Conservation (phyloP, 2,113 vertebrate species). For the Prolemur simus region DNA sequence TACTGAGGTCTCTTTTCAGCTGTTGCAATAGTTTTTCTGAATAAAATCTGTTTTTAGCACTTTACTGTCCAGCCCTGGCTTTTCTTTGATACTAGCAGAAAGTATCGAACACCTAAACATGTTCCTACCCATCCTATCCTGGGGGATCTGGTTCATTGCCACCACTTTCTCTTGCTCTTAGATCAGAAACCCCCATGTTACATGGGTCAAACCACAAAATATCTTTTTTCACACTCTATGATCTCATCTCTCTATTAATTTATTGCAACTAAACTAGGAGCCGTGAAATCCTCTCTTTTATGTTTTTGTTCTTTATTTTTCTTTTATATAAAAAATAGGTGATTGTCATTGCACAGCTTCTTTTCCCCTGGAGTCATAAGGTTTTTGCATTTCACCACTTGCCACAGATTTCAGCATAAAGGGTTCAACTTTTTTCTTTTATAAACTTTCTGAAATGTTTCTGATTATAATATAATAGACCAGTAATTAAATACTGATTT, state of each 20-base stretch:
- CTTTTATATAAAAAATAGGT: not conserved
- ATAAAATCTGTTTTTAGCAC: not conserved
- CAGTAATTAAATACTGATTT: slow-evolving; percentile 68
- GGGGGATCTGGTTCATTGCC: not conserved
- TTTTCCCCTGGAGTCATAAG: not conserved
- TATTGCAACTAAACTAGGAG: not conserved
- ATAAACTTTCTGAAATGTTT: slow-evolving; percentile 62
- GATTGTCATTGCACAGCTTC: not conserved
- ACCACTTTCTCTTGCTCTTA: not conserved
- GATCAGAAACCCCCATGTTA: not conserved
- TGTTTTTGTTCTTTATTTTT: slow-evolving; percentile 1
- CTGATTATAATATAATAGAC: slow-evolving; percentile 63
- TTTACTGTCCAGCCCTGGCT: not conserved
- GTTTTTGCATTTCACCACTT: slow-evolving; percentile 47
- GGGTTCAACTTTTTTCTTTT: slow-evolving; percentile 33
- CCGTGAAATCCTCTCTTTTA: not conserved
- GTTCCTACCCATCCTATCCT: not conserved
- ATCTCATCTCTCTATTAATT: not conserved
- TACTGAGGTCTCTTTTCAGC: not conserved
- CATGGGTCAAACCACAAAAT: not conserved
- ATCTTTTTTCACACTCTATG: not conserved
- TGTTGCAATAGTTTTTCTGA: not conserved
- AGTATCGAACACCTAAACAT: not conserved
- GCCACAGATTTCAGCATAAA: slow-evolving; percentile 27
- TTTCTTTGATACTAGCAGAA: not conserved